A percentile compares a stretch with the other conserved stretches of the same genome.
Conservation (phyloP, 2,888 invertebrate genomes). For the Phymatocera aterrima region DNA sequence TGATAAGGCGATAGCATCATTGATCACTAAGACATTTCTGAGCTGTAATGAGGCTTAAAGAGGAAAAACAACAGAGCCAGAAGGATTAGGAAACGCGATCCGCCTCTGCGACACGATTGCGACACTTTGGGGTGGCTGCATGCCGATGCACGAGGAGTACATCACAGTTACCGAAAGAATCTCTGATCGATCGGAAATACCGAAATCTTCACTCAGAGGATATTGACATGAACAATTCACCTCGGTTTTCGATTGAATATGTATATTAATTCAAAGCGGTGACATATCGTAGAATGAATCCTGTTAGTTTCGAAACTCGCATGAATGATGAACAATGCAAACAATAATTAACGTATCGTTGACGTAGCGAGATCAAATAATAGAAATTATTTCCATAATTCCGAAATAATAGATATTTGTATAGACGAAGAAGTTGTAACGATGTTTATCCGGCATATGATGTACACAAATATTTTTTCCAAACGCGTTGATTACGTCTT, state of each 20-base stretch:
- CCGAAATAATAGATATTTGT: slow-evolving; percentile 2
- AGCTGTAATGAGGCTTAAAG: neutral
- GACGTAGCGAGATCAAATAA: slow-evolving; percentile 7
- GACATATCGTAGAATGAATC: neutral
- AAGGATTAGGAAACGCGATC: neutral
- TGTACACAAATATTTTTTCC: neutral
- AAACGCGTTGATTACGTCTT: neutral
- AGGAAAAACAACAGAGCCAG: neutral
- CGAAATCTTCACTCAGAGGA: neutral
- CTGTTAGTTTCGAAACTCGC: neutral
- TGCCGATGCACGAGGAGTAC: neutral
- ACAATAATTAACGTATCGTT: slow-evolving; percentile 13
- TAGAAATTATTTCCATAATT: neutral
- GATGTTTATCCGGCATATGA: neutral
- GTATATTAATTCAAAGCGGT: neutral
- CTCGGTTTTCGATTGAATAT: slow-evolving; percentile 3
- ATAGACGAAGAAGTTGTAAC: neutral
- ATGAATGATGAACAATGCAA: slow-evolving; percentile 9
- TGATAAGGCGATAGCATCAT: neutral
- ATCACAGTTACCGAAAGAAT: neutral
- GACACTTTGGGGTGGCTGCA: neutral
- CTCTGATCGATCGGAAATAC: neutral
- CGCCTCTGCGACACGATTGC: too few relatives aligned
- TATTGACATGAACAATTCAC: neutral
- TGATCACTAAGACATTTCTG: neutral